A percentile compares a stretch with the other conserved stretches of the same genome.
Conservation (phyloP, 2,113 vertebrate genomes). For the Syngnathus typhle region DNA sequence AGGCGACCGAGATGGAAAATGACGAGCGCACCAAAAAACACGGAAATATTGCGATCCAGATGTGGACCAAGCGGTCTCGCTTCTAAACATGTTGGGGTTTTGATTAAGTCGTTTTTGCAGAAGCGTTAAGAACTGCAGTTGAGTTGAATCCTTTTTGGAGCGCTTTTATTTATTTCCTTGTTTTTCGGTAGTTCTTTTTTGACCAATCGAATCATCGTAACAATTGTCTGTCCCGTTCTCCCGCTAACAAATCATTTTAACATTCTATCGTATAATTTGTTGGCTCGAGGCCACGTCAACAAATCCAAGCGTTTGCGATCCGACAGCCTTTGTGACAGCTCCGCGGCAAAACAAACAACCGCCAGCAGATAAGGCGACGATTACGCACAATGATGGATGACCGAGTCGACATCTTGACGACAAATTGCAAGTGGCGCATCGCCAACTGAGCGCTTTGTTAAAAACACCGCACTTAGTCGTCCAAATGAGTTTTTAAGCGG, state of each 20-base stretch:
- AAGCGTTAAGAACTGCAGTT: too few relatives aligned
- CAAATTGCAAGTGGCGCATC: neutral
- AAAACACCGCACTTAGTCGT: neutral
- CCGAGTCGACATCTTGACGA: neutral
- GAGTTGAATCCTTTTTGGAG: neutral
- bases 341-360: neutral
- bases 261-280: neutral
- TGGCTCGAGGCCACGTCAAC: too few relatives aligned
- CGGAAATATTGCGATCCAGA: neutral
- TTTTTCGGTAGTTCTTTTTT: neutral
- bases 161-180: neutral
- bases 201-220: neutral
- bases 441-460: neutral
- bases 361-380: neutral
- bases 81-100: neutral
- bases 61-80: neutral
- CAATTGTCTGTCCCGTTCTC: neutral
- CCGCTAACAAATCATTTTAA: neutral
- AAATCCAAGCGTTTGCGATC: neutral
- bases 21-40: slow-evolving; percentile 28
- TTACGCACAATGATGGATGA: neutral
- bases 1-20: slow-evolving; percentile 33
- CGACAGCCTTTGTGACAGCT: neutral
- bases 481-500: neutral
- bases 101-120: neutral